A percentile compares a stretch with the other conserved stretches of the same genome.
Conservation (phyloP, 2,888 invertebrate genomes). For the Cryptocephalus moraei region DNA sequence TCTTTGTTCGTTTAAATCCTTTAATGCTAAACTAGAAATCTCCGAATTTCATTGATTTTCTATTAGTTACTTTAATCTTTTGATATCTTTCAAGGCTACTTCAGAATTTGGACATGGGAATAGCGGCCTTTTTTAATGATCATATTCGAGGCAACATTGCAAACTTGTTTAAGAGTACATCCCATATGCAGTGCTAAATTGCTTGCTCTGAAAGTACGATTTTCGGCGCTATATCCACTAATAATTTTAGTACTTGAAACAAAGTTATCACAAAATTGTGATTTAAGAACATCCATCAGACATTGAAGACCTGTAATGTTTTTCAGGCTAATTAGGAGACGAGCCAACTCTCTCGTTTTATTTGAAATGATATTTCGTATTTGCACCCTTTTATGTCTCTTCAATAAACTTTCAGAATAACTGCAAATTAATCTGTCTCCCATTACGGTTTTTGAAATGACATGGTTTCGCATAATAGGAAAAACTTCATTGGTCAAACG, state of each 20-base stretch:
- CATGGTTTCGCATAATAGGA: slow-evolving; percentile 10
- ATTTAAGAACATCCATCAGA: slow-evolving; percentile 8
- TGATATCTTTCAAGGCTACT: slow-evolving; percentile 6
- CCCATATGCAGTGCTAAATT: slow-evolving; percentile 12
- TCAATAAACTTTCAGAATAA: slow-evolving; percentile 9
- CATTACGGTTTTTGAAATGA: slow-evolving; percentile 8
- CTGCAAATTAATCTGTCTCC: slow-evolving; percentile 10
- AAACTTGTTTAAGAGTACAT: slow-evolving; percentile 8
- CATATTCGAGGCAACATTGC: slow-evolving; percentile 7
- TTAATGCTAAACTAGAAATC: slow-evolving; percentile 2
- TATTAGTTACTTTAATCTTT: slow-evolving; percentile 5
- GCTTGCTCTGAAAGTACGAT: slow-evolving; percentile 5
- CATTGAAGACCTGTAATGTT: slow-evolving; percentile 1
- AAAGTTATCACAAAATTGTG: slow-evolving; percentile 12
- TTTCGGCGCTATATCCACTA: slow-evolving; percentile 6
- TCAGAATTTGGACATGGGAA: slow-evolving; percentile 6
- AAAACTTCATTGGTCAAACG: slow-evolving; percentile 7
- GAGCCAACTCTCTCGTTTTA: slow-evolving; percentile 11
- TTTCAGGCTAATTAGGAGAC: slow-evolving; percentile 6
- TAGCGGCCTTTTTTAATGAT: slow-evolving; percentile 8
- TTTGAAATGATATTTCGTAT: slow-evolving; percentile 6
- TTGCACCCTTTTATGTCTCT: slow-evolving; percentile 10
- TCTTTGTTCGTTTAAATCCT: slow-evolving; percentile 2
- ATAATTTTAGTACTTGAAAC: slow-evolving; percentile 13
- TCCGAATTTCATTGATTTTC: slow-evolving; percentile 6